Base-by-base conservation (phyloP, 2,888 invertebrate genomes). In the Baccha elongata region DNA sequence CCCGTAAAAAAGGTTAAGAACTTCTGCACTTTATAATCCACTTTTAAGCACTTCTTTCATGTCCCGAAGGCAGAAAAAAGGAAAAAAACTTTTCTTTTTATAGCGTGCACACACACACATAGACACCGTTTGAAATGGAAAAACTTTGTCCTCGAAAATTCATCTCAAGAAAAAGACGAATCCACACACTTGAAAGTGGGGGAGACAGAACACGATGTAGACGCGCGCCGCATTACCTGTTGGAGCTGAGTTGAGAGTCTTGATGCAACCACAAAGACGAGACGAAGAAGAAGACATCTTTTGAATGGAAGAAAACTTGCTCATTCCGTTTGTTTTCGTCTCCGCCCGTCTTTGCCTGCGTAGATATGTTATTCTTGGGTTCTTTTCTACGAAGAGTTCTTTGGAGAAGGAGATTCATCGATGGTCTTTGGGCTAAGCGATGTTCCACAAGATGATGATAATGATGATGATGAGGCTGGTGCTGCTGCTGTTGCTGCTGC, bases 21-120 rank as follows among this genome's bases (percentile, higher is more conserved):
- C 78, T 83, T 78, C 50, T 68, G 64, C 68, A 73, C 68, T 78
- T 65, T 64, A 78, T 78, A 83, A 83, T 83, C 78, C 60, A 60
- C 60, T 60, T 60, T 73, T 78, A 83, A 83, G 65, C 72, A 83
- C 83, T 69, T 46, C 80, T 75, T 64, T 75, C 65, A 60, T 60
- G 60, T 44, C 17, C 60, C 44, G 60, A 44, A 19, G 26, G 4
- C 11, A 35, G 4, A 15, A 26, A 13, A 35, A 35, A 35, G 35
- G 8, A 19, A 32, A 35, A 13, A 55, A 37, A 37, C 8, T 40
- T 37, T 35, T 55, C 13, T 55, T 71, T 60, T 48, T 74, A 50
- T 55, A 68, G 50, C 53, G 21, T 15, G 29, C 26, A n/a, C 58
- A 44, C 60, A 60, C 76, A 76, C 75, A 17, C 26, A n/a, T 40